These are phyloP conservation scores for Eufriesea mexicana DNA, from an alignment of 1,140 invertebrate species.

Conservation along the genomic window DNA sequence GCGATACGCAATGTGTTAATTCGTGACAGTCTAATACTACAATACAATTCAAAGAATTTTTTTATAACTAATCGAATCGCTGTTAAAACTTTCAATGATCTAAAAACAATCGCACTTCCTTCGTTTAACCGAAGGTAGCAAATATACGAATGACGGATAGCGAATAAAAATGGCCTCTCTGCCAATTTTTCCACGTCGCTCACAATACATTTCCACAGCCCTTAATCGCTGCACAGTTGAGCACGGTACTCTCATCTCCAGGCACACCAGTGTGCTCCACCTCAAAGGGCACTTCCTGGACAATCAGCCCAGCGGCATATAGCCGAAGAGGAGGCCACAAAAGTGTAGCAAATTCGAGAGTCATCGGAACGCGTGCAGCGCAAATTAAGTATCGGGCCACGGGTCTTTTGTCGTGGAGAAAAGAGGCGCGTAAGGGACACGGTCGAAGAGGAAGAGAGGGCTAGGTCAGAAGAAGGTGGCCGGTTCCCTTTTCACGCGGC, in stretches of 20 bases:
- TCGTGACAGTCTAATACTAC: too few relatives aligned
- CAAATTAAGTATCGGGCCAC: slow-evolving; percentile 42
- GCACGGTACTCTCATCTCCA: too few relatives aligned
- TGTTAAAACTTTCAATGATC: too few relatives aligned
- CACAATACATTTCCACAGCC: background rate
- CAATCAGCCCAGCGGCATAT: background rate
- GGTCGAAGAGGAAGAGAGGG: background rate
- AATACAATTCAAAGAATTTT: too few relatives aligned
- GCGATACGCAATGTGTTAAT: too few relatives aligned
- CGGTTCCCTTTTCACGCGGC: slow-evolving; percentile 41
- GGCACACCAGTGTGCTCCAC: too few relatives aligned
- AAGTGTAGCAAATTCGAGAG: slow-evolving; percentile 36
- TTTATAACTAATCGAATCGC: too few relatives aligned
- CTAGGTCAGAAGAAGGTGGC: slow-evolving; percentile 41
- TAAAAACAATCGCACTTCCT: too few relatives aligned
- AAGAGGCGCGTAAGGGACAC: slow-evolving; percentile 1
- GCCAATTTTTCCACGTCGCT: background rate
- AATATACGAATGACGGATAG: too few relatives aligned
- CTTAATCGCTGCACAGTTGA: background rate
- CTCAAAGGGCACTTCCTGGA: slow-evolving; percentile 5
- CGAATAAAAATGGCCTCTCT: background rate
- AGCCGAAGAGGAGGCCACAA: slow-evolving; percentile 6
- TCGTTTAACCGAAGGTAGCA: too few relatives aligned
- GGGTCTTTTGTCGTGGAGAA: background rate
- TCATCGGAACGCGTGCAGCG: slow-evolving; percentile 28